Conservation (phyloP, 2,888 invertebrate genomes). For the Eupithecia exiguata region DNA sequence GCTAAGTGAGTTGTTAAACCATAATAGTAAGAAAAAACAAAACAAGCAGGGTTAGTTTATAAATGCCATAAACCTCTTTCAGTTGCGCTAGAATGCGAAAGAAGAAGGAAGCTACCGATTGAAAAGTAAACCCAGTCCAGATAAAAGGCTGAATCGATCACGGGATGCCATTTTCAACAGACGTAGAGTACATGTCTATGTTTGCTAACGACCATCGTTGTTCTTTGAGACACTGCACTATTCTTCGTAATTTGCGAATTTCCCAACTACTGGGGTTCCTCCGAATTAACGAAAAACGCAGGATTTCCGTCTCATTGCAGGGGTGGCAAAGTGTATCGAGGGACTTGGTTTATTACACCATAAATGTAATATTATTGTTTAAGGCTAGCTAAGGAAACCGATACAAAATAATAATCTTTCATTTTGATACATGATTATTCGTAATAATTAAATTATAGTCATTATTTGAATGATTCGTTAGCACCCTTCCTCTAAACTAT, state of each 20-base stretch:
- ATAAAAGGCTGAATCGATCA: not conserved
- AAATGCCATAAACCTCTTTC: not conserved
- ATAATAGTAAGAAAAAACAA: no score
- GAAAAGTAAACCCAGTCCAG: not conserved
- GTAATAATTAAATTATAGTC: not conserved
- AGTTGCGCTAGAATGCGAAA: not conserved
- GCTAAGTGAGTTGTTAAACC: not conserved
- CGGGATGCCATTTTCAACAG: not conserved
- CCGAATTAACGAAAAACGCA: slow-evolving; percentile 39
- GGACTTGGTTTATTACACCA: slow-evolving; percentile 14
- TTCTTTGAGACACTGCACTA: slow-evolving; percentile 32
- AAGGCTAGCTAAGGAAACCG: not conserved
- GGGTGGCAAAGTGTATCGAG: slow-evolving; percentile 11
- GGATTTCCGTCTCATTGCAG: slow-evolving; percentile 26
- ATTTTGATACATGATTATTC: not conserved
- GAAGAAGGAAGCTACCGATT: not conserved
- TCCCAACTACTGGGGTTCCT: slow-evolving; percentile 45
- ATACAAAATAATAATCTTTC: not conserved
- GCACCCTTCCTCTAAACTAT: not conserved
- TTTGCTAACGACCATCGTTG: not conserved
- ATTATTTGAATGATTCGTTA: not conserved
- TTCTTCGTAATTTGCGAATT: slow-evolving; percentile 62
- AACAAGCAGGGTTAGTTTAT: not conserved
- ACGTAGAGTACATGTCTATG: slow-evolving; percentile 4
- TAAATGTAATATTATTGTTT: slow-evolving; percentile 18